Evolutionary conservation across 2,888 invertebrate genomes (phyloP).

Genomic region (Leucoma salicis): DNA sequence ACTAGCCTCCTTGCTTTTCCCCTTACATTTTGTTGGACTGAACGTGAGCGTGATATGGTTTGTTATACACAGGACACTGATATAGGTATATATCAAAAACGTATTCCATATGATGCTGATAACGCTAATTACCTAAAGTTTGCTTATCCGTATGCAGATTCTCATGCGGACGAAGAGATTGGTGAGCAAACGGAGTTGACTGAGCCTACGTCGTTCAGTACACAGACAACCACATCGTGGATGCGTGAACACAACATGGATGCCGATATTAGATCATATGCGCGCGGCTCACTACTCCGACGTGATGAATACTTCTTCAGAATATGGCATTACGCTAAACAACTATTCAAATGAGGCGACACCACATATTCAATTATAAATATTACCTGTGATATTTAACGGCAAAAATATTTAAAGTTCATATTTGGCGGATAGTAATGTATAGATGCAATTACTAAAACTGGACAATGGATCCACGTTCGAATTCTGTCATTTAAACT

Average conservation of each 20-base stretch:
- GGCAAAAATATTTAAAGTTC: slow-evolving; percentile 46
- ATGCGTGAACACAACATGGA: slow-evolving; percentile 96
- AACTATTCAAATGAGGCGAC: slow-evolving; percentile 87
- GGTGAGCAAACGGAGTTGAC: slow-evolving; percentile 85
- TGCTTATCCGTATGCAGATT: slow-evolving; percentile 43
- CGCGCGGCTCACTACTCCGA: slow-evolving; percentile 90
- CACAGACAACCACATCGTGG: slow-evolving; percentile 97
- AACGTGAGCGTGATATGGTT: too few species aligned
- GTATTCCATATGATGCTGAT: too few species aligned
- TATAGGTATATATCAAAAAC: too few species aligned
- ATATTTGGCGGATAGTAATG: slow-evolving; percentile 59
- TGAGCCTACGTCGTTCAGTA: slow-evolving; percentile 92
- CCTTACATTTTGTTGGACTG: too few species aligned
- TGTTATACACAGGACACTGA: too few species aligned
- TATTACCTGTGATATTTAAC: slow-evolving; percentile 73
- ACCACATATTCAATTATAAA: slow-evolving; percentile 68
- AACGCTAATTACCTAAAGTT: too few species aligned
- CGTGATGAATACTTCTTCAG: slow-evolving; percentile 98
- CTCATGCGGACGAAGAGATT: slow-evolving; percentile 66
- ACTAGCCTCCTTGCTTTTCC: too few species aligned
- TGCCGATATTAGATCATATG: slow-evolving; percentile 94
- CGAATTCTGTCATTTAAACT: slow-evolving; percentile 50
- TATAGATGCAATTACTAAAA: slow-evolving; percentile 34
- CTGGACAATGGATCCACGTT: slow-evolving; percentile 39
- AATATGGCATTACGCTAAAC: slow-evolving; percentile 93